A percentile compares a stretch with the other conserved stretches of the same genome.
These are phyloP conservation scores for Microtus richardsoni DNA, from an alignment of 2,113 vertebrate genomes.

Conservation along the genomic window DNA sequence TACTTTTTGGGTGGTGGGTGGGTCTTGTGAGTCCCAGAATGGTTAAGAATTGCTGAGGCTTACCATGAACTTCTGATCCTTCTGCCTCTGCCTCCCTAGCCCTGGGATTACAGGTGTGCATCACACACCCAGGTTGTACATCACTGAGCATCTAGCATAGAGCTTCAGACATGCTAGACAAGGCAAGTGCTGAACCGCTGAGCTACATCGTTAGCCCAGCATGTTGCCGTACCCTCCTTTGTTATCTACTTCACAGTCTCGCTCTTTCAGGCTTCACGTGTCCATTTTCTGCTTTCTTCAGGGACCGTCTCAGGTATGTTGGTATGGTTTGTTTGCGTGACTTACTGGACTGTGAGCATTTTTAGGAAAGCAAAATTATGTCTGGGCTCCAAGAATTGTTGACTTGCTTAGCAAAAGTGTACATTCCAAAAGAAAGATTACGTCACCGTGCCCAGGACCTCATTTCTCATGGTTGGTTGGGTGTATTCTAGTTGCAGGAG, in stretches of 20 bases:
- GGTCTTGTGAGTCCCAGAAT: neutral
- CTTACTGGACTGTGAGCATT: neutral
- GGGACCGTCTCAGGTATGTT: neutral
- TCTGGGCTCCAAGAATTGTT: neutral
- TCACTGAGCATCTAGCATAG: neutral
- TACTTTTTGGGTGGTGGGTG: neutral
- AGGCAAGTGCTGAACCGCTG: neutral
- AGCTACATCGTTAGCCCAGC: neutral
- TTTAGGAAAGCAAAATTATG: conserved; percentile 13
- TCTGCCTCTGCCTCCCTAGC: neutral
- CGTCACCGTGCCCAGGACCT: neutral
- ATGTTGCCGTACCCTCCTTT: neutral
- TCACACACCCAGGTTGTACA: neutral
- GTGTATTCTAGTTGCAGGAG: conserved; percentile 88
- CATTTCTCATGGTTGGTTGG: neutral
- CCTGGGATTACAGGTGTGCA: neutral
- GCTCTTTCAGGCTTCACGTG: no score
- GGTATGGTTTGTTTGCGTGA: neutral
- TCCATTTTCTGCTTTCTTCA: neutral
- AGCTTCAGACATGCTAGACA: neutral
- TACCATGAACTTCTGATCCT: neutral
- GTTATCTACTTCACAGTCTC: neutral
- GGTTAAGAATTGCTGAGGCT: neutral
- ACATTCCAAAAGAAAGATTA: neutral
- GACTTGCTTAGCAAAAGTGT: conserved; percentile 2